These are phyloP conservation scores for Leucophenga maculata DNA, from an alignment of 2,888 invertebrate genomes.

Conservation along the genomic window DNA sequence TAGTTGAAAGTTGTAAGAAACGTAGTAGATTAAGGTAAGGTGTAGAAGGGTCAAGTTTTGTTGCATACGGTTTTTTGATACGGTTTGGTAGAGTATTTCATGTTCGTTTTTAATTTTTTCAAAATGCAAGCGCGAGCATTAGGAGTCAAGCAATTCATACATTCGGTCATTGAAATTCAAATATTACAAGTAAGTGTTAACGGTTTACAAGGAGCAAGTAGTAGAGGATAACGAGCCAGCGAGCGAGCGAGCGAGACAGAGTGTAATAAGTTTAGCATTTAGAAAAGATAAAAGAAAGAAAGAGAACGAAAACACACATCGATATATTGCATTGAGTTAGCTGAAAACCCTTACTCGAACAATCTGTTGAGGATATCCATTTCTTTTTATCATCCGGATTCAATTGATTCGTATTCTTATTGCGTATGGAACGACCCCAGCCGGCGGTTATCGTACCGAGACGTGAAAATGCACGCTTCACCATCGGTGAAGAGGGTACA, in stretches of 20 bases:
- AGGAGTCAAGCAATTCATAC: background rate
- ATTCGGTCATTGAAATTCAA: slow-evolving; percentile 10
- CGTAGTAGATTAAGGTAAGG: background rate
- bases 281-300: slow-evolving; percentile 31
- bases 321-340: slow-evolving; percentile 66
- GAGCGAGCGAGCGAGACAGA: background rate
- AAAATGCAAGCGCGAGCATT: too few species aligned
- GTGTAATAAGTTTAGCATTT: background rate
- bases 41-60: too few species aligned
- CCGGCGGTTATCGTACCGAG: slow-evolving; percentile 91
- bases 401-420: slow-evolving; percentile 86
- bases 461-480: slow-evolving; percentile 91
- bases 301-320: slow-evolving; percentile 63
- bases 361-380: slow-evolving; percentile 93
- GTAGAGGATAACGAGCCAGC: slow-evolving; percentile 23
- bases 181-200: slow-evolving; percentile 27
- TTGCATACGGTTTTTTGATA: too few species aligned
- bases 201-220: slow-evolving; percentile 1
- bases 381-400: slow-evolving; percentile 92
- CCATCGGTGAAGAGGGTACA: slow-evolving; percentile 95
- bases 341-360: slow-evolving; percentile 82
- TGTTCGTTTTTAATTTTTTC: too few species aligned
- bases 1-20: background rate
- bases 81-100: too few species aligned
- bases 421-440: slow-evolving; percentile 90